These are phyloP conservation scores for Cataglyphis albicans DNA, from an alignment of 2,888 invertebrate species.

Conservation along the genomic window DNA sequence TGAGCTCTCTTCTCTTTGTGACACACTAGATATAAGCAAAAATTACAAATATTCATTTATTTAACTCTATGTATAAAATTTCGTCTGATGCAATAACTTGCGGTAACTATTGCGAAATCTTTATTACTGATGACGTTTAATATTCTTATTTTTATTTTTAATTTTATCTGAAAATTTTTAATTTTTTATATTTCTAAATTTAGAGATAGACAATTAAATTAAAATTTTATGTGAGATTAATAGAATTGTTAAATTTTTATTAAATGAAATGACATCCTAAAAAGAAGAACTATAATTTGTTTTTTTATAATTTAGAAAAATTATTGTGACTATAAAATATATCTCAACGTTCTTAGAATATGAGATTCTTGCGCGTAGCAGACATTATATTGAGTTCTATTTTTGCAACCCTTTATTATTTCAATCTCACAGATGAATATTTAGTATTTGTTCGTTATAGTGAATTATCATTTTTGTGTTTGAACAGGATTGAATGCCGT, in stretches of 20 bases:
- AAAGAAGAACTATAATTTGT: neutral
- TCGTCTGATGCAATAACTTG: neutral
- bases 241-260: neutral
- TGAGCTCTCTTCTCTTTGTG: neutral
- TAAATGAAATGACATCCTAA: neutral
- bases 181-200: neutral
- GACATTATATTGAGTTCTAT: neutral
- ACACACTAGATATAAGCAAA: neutral
- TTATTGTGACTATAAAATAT: neutral
- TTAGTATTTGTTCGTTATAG: neutral
- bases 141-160: neutral
- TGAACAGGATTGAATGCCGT: neutral
- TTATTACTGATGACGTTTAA: neutral
- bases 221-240: neutral
- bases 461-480: slow-evolving; percentile 14
- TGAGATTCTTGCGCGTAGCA: neutral
- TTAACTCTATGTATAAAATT: neutral
- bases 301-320: too few relatives aligned
- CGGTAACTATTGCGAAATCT: neutral
- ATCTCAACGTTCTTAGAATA: neutral
- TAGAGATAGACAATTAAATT: neutral
- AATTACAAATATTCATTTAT: neutral
- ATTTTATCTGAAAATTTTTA: too few relatives aligned
- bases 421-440: neutral
- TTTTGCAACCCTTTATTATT: neutral